Base-by-base conservation (phyloP, 2,888 invertebrate genomes). In the Cheilosia grossa region DNA sequence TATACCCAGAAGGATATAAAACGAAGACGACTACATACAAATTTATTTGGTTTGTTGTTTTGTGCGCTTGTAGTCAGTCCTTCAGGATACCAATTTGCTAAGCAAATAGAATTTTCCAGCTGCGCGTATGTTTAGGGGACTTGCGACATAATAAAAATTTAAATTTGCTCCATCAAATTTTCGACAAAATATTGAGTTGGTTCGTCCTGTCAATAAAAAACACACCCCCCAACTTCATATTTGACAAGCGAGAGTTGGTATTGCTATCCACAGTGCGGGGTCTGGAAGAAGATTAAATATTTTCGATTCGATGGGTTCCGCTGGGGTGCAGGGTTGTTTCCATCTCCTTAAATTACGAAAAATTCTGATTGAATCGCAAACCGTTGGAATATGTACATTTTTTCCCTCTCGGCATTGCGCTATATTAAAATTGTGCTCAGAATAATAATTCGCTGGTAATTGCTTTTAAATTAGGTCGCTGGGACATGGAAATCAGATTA, bases 121-220 rank as follows among this genome's bases (percentile, higher is more conserved):
- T 81, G 81, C 81, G 72, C 72, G 58, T 81, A 81, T 80, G 75
- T 66, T 66, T 53, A 53, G 69, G 63, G 59, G 70, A 47, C 85
- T 21, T 77, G 81, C 63, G 85, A 85, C 75, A 85, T 81, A 85
- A 85, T 85, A 85, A 85, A 85, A 85, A 85, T 85, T 85, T 85
- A 85, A 85, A 85, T 85, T 85, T 81, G 85, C 81, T 77, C 77
- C 85, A 85, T 85, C 85, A 85, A 85, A 85, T 85, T 85, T 85
- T 85, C 85, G 75, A 77, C 75, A 72, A 51, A 70, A 70, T 83
- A 80, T 83, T 85, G 85, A 81, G 81, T 77, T 80, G 85, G 54
- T 42, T 67, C 66, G 70, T 83, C 80, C 70, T 79, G 74, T 83
- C 83, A 59, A 74, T 80, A 53, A 74, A 61, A 69, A 51, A 56